Evolutionary conservation across 2,888 invertebrate genomes (phyloP), one percentile per base, ranked within the genome.

Genomic region (Lasioglossum marginatum): DNA sequence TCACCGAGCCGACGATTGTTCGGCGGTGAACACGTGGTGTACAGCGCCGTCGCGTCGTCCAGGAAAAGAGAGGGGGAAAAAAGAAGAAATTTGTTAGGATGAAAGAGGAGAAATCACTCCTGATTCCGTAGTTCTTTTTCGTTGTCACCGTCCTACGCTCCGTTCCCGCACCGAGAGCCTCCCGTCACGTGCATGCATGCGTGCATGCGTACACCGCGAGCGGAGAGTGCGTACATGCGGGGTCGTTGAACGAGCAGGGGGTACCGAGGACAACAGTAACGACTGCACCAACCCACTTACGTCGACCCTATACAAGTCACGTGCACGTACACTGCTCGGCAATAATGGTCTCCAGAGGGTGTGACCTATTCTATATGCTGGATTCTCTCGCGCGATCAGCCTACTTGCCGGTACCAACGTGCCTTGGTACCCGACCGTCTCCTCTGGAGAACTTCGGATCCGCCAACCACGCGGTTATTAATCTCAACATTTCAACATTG

Each of bases 201-300:
- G 82, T 87, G 85, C 86, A 81, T 83, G 87, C 87, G 83, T 83
- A 80, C 82, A 86, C 84, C 82, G 84, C 74, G 83, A 40, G 27
- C 83, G 77, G 82, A 60, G 85, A 87, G 82, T 72, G 85, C 77
- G 85, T 91, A 70, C 87, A 82, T 76, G 87, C 92, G 92, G 93
- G 94, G 94, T 94, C 94, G 92, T 93, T 94, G 94, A 94, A 94
- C 94, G 94, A 90, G 91, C 92, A 92, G 91, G 93, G 94, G 94
- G 93, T 93, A 92, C 89, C 90, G 88, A 92, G 89, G 89, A 91
- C 88, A 87, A 89, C 85, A 87, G 89, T 88, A 90, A 86, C 88
- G 87, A 89, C 89, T 80, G 85, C 88, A 89, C 87, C 88, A 87
- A 91, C 91, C 87, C 90, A 91, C 92, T 92, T 90, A 87, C 84